Evolutionary conservation across 2,113 vertebrate species (phyloP).

Genomic region (Coreoperca whiteheadi): DNA sequence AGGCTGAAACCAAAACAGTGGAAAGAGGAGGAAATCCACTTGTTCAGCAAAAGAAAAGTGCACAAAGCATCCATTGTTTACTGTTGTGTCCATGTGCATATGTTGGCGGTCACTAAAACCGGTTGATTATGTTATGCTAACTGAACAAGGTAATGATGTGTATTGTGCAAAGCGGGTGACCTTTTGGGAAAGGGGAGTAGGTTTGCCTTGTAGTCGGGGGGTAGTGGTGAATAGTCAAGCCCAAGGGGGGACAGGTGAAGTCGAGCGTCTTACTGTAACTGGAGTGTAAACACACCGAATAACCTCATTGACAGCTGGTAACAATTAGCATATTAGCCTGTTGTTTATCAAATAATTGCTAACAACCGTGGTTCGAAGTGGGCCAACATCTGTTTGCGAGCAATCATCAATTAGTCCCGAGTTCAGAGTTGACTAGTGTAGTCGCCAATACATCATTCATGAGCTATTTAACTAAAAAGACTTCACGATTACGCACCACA

Average conservation of each 20-base stretch:
- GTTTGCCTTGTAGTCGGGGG: constrained; percentile 40
- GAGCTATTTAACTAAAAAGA: constrained; percentile 70
- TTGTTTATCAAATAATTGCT: constrained; percentile 86
- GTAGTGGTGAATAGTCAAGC: constrained; percentile 36
- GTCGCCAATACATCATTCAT: constrained; percentile 80
- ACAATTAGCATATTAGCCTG: constrained; percentile 85
- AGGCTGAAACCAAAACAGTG: constrained; percentile 76
- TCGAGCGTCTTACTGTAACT: constrained; percentile 80
- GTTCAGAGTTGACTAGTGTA: constrained; percentile 78
- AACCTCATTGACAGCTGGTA: constrained; percentile 77
- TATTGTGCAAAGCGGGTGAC: constrained; percentile 57
- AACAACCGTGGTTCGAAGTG: constrained; percentile 72
- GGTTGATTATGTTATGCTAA: constrained; percentile 78
- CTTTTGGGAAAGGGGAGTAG: constrained; percentile 44
- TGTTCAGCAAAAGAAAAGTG: constrained; percentile 71
- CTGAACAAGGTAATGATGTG: constrained; percentile 70
- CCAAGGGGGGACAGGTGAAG: constrained; percentile 70
- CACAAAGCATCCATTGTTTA: constrained; percentile 80
- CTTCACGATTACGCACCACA: constrained; percentile 61
- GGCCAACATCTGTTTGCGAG: constrained; percentile 81
- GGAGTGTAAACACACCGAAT: constrained; percentile 70
- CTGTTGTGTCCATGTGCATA: constrained; percentile 55
- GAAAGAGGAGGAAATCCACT: constrained; percentile 77
- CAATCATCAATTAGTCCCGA: constrained; percentile 79
- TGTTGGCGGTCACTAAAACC: constrained; percentile 48